phyloP scores from a whole-genome alignment of 2,888 invertebrate species.

The Dioctria linearis region DNA sequence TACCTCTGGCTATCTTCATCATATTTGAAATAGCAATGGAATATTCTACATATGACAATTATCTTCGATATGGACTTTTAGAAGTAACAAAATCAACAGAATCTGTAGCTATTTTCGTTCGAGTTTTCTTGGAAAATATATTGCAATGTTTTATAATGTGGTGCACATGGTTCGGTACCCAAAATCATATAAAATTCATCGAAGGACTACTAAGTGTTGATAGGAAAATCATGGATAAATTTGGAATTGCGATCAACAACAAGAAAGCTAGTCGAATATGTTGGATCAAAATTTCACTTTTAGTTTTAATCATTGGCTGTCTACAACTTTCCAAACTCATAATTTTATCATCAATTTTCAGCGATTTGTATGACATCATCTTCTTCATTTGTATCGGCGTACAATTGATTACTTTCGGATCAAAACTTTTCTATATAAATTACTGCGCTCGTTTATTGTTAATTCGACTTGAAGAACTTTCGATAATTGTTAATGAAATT shows the following conservation, averaged over 20 bases:
- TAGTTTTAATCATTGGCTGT: background rate
- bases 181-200: slow-evolving; percentile 16
- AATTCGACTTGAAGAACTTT: slow-evolving; percentile 23
- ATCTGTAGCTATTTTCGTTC: slow-evolving; percentile 47
- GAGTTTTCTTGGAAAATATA: slow-evolving; percentile 53
- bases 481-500: slow-evolving; percentile 4
- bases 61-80: slow-evolving; percentile 51
- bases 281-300: slow-evolving; percentile 4
- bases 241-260: background rate
- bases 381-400: slow-evolving; percentile 50
- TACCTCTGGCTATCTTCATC: slow-evolving; percentile 26
- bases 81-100: slow-evolving; percentile 49
- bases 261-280: background rate
- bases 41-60: slow-evolving; percentile 54
- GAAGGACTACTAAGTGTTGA: slow-evolving; percentile 16
- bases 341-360: background rate
- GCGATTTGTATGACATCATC: slow-evolving; percentile 41
- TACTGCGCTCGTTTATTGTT: slow-evolving; percentile 49
- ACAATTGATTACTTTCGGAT: slow-evolving; percentile 48
- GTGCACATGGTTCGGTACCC: slow-evolving; percentile 8
- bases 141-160: slow-evolving; percentile 22
- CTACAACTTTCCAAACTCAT: slow-evolving; percentile 23
- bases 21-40: slow-evolving; percentile 42
- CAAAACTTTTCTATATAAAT: slow-evolving; percentile 52
- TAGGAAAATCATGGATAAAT: background rate